Base-by-base conservation (phyloP, 2,113 vertebrate species). In the Hylia prasina region DNA sequence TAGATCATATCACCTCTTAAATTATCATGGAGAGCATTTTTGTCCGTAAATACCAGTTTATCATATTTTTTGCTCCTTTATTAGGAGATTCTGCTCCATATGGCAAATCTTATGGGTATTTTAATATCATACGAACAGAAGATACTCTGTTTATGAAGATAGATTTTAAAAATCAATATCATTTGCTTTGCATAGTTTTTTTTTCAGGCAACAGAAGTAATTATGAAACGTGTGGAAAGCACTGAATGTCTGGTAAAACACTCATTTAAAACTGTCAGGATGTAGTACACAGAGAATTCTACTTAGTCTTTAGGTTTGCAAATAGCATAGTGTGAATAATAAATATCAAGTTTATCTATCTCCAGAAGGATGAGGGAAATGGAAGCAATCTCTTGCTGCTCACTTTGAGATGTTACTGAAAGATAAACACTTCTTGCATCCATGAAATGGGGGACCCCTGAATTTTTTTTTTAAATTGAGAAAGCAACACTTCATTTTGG, bases 71-170 rank as follows among this genome's bases (percentile, higher is more conserved):
- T 15, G 4, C 7, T 77, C 17, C 33, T 88, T 80, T 88, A 50
- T 65, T 50, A 42, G 10, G 14, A 77, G 11, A 86, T 65, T 75
- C n/a, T 94, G 15, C 25, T 51, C 13, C 45, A 47, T 54, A 61
- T 71, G 53, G 7, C 73, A 85, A 73, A 92, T 48, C 7, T 80
- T 68, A 77, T 37, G 89, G 39, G 7, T 40, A 93, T 94, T 97
- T 96, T 96, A 69, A 91, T 95, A 86, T 64, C 85, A 94, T 96
- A 86, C 33, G 19, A 92, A 71, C 50, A 21, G 47, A 86, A 80
- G 18, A 63, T 72, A 39, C 15, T 58, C 37, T 73, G 31, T 82
- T 95, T 92, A 90, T 82, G 91, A 96, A 94, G 42, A 81, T 3
- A 60, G 30, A 47, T 80, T 90, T 63, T 3, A 68, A 72, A 96